phyloP scores from a whole-genome alignment of 1,140 invertebrate genomes.

The Eubasilissa regina region DNA sequence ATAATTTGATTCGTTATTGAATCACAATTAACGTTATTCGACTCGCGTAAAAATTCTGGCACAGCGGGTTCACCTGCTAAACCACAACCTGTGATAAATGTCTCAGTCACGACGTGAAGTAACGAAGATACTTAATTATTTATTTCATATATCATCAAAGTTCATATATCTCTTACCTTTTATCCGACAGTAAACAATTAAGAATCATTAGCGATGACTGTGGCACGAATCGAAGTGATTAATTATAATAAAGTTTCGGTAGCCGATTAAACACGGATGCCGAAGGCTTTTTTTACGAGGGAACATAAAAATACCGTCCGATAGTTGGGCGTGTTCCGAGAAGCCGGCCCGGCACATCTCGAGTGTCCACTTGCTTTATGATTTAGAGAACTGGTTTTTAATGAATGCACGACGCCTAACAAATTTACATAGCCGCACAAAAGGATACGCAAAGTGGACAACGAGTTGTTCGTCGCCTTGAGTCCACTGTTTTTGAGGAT shows the following conservation, averaged over 20 bases:
- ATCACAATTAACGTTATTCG: too few species aligned
- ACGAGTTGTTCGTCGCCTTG: background rate
- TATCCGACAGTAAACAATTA: conserved; percentile 43
- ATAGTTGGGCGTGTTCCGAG: background rate
- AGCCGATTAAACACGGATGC: conserved; percentile 47
- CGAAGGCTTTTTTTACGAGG: conserved; percentile 23
- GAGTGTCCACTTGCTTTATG: conserved; percentile 33
- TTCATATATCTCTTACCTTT: conserved; percentile 32
- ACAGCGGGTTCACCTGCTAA: background rate
- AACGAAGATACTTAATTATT: conserved; percentile 33
- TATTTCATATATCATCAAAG: conserved; percentile 37
- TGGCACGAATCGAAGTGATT: conserved; percentile 37
- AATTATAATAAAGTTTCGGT: conserved; percentile 41
- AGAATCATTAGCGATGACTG: conserved; percentile 30
- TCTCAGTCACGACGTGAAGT: conserved; percentile 8
- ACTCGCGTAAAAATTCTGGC: too few species aligned
- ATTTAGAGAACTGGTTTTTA: conserved; percentile 40
- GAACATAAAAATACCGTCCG: conserved; percentile 10
- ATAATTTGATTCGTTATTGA: too few species aligned
- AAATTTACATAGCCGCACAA: conserved; percentile 4
- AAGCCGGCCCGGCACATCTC: background rate
- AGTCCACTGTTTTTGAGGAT: background rate
- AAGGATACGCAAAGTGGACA: conserved; percentile 6
- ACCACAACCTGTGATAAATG: conserved; percentile 13
- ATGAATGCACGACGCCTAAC: conserved; percentile 15